Evolutionary conservation across 2,797 vertebrate genomes (phyloP), one percentile per base, ranked within the genome.

Genomic region (Anguilla marmorata): DNA sequence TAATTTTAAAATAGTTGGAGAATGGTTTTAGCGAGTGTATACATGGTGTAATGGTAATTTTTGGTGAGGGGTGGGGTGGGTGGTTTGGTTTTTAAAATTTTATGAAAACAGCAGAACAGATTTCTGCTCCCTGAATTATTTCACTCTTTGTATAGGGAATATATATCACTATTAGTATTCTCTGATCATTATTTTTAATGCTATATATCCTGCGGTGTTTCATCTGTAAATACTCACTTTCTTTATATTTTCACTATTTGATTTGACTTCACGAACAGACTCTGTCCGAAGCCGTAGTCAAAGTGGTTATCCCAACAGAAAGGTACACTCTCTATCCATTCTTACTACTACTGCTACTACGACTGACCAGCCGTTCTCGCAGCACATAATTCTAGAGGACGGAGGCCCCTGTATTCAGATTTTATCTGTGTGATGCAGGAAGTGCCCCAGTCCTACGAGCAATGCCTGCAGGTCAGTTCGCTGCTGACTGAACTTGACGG

Each of bases 241-340:
- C 94, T 95, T 94, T 93, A 95, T 95, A 95, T 94, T 94, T 93
- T 95, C 91, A 96, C 94, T 94, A 95, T 96, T 95, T 96, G 95
- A 90, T 96, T 95, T 96, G 95, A 96, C 95, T 95, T 96, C 95
- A 95, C 94, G 94, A 96, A 96, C 96, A 97, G 96, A 97, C 94
- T 96, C 96, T 97, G 95, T 96, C 96, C 93, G 96, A 97, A 95
- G 96, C 96, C 92, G 93, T 96, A 95, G 96, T 97, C 94, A 97
- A 96, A 96, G 96, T 97, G 96, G 96, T 97, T 95, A 96, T 97
- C 95, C 96, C 96, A 90, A 95, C 95, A 90, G 96, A 97, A 96
- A 96, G 96, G 96, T 97, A 96, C 95, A 94, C 94, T 94, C 93
- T 95, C 95, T 93, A 90, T 94, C 91, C 92, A 90, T 92, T 93